Conservation (phyloP, 2,888 invertebrate genomes). For the Sarcophaga carnaria region DNA sequence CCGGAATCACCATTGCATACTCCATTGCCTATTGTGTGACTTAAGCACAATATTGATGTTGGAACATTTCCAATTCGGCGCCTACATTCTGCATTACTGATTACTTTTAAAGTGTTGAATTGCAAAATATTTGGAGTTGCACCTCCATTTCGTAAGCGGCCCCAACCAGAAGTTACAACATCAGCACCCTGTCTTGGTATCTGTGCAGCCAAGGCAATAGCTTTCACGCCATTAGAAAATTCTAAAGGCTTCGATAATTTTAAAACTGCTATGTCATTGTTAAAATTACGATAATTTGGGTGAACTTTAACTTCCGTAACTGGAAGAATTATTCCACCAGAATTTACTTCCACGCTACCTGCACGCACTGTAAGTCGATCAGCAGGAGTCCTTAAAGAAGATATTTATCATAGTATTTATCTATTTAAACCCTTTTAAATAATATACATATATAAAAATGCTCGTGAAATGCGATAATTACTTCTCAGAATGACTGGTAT, state of each 20-base stretch:
- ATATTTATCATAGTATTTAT: not conserved
- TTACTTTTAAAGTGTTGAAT: slow-evolving; percentile 72
- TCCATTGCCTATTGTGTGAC: slow-evolving; percentile 73
- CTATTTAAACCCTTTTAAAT: not conserved
- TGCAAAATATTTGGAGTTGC: slow-evolving; percentile 74
- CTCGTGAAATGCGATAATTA: too few species aligned
- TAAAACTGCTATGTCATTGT: slow-evolving; percentile 77
- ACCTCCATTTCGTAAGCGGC: slow-evolving; percentile 74
- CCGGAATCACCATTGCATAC: slow-evolving; percentile 80
- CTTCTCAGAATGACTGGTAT: too few species aligned
- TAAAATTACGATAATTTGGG: slow-evolving; percentile 71
- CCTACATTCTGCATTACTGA: slow-evolving; percentile 72
- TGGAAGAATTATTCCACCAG: slow-evolving; percentile 71
- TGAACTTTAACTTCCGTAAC: slow-evolving; percentile 73
- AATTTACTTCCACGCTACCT: slow-evolving; percentile 72
- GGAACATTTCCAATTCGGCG: slow-evolving; percentile 69
- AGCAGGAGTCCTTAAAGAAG: slow-evolving; percentile 70
- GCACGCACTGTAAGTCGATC: slow-evolving; percentile 73
- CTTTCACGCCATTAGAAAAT: slow-evolving; percentile 70
- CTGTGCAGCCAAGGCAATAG: slow-evolving; percentile 73
- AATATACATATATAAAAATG: too few species aligned
- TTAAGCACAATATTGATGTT: slow-evolving; percentile 76
- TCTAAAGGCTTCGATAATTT: slow-evolving; percentile 70
- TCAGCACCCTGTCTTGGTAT: slow-evolving; percentile 71
- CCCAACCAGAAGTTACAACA: slow-evolving; percentile 78